These are phyloP conservation scores for Tachypleus tridentatus DNA, from an alignment of 1,140 invertebrate genomes.

Conservation along the genomic window DNA sequence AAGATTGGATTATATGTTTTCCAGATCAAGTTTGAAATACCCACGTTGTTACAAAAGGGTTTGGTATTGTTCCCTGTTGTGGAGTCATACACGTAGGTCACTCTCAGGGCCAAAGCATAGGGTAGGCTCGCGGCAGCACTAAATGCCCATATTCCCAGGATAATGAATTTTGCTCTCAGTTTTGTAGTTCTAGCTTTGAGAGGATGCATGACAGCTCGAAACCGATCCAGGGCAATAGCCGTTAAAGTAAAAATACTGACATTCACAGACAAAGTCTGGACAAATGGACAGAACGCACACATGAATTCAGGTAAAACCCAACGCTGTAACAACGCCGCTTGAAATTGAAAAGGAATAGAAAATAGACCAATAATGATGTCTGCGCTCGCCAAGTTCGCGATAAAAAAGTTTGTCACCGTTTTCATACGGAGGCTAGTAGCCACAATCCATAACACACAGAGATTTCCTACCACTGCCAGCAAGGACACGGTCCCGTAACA, in stretches of 20 bases:
- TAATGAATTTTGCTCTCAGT: constrained; percentile 24
- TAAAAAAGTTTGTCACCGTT: constrained; percentile 85
- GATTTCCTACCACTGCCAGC: constrained; percentile 67
- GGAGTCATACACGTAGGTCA: constrained; percentile 20
- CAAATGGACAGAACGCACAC: constrained; percentile 63
- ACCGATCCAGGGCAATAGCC: constrained; percentile 72
- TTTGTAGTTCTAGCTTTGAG: constrained; percentile 36
- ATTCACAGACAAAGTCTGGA: constrained; percentile 64
- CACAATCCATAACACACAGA: constrained; percentile 73
- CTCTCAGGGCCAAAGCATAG: constrained; percentile 23
- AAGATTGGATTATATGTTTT: constrained; percentile 41
- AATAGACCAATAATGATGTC: constrained; percentile 80
- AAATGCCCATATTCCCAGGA: constrained; percentile 29
- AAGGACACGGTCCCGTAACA: constrained; percentile 70
- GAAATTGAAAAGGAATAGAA: constrained; percentile 69
- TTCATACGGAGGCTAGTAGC: constrained; percentile 71
- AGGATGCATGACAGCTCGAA: constrained; percentile 76
- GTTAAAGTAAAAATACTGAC: constrained; percentile 73
- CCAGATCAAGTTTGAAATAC: constrained; percentile 40
- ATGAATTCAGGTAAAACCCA: constrained; percentile 69
- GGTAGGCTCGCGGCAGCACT: constrained; percentile 27
- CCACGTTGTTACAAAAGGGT: constrained; percentile 45
- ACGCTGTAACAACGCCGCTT: constrained; percentile 55
- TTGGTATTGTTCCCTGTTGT: constrained; percentile 24
- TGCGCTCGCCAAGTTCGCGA: constrained; percentile 79